phyloP scores from a whole-genome alignment of 2,113 vertebrate species.

The Pan troglodytes region DNA sequence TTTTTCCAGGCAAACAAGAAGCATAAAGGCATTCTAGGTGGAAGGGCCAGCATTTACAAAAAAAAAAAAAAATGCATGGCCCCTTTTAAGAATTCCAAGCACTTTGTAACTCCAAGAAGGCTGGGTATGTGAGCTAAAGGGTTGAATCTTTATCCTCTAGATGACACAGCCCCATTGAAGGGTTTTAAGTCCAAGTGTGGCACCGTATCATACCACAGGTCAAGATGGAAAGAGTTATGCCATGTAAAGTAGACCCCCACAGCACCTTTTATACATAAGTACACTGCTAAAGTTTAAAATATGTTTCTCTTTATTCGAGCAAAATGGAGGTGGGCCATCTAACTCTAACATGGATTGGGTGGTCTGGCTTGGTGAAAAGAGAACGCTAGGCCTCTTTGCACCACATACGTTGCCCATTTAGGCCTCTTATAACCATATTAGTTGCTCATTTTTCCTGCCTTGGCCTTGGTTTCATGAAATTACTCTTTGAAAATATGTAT shows the following conservation, averaged over 20 bases:
- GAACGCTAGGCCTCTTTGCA: neutral
- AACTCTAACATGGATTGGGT: neutral
- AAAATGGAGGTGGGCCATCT: neutral
- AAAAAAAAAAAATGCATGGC: neutral
- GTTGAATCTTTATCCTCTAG: neutral
- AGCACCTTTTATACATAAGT: neutral
- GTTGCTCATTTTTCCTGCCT: neutral
- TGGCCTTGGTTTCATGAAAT: neutral
- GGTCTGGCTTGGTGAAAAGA: neutral
- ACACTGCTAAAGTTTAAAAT: slow-evolving; percentile 57
- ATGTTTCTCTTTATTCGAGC: neutral
- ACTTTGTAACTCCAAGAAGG: neutral
- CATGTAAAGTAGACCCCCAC: neutral
- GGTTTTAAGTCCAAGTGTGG: neutral
- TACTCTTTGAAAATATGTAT: neutral
- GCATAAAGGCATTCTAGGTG: neutral
- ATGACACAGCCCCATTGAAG: neutral
- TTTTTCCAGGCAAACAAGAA: neutral
- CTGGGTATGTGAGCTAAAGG: neutral
- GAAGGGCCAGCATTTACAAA: neutral
- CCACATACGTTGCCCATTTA: neutral
- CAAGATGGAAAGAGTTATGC: neutral
- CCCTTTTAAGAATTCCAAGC: neutral
- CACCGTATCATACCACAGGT: neutral
- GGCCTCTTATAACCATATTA: neutral